Conservation (phyloP, 2,113 vertebrate species). For the Oryzias curvinotus region DNA sequence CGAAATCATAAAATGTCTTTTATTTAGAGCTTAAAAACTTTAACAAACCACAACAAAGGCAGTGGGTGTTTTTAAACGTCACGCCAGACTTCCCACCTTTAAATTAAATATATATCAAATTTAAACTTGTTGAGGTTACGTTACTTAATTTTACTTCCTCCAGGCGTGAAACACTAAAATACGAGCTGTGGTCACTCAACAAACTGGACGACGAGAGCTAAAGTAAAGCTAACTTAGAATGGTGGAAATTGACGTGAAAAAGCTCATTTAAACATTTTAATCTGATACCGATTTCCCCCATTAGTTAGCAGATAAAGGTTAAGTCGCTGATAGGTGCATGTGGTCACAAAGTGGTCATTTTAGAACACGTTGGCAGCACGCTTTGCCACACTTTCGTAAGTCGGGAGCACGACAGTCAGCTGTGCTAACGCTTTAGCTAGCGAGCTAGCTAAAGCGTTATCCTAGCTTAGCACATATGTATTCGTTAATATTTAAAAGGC, state of each 20-base stretch:
- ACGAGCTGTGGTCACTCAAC: neutral
- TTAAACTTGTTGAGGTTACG: neutral
- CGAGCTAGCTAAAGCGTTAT: constrained; percentile 14
- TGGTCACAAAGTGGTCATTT: neutral
- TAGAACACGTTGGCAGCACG: constrained; percentile 12
- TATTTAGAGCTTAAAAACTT: constrained; percentile 4
- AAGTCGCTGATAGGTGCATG: neutral
- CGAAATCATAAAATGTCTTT: too few species aligned
- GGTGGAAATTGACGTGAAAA: neutral
- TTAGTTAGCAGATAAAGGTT: rapidly evolving
- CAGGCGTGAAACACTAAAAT: neutral
- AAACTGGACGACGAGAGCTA: constrained; percentile 11
- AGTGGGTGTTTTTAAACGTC: neutral
- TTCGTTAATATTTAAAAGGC: too few species aligned
- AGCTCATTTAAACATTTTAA: neutral
- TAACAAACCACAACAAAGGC: neutral
- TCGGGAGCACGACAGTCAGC: constrained; percentile 16
- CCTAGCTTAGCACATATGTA: too few species aligned
- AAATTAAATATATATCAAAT: neutral
- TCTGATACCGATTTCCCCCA: neutral
- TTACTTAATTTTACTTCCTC: neutral
- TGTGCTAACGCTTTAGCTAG: constrained; percentile 15
- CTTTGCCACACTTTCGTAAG: constrained; percentile 18
- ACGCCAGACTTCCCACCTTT: too few species aligned
- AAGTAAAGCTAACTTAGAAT: constrained; percentile 5